phyloP scores from a whole-genome alignment of 2,113 vertebrate genomes.

The Daphoenositta chrysoptera region DNA sequence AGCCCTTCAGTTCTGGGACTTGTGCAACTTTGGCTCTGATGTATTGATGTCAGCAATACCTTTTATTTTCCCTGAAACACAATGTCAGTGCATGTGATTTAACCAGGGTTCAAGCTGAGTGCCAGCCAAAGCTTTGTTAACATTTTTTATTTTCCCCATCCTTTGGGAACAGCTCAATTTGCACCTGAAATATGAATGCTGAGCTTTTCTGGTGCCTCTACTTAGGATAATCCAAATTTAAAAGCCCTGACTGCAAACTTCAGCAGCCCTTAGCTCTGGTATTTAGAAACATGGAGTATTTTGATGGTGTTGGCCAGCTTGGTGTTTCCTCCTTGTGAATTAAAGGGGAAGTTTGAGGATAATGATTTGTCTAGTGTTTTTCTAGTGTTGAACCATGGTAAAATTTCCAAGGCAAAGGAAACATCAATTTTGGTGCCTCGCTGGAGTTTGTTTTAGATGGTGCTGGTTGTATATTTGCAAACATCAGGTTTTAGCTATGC shows the following conservation, averaged over 20 bases:
- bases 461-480: not conserved
- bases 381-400: not conserved
- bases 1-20: not conserved
- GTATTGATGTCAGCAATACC: not conserved
- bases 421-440: not conserved
- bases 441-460: not conserved
- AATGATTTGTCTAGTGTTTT: not conserved
- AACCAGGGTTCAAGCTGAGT: not conserved
- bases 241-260: not conserved
- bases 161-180: not conserved
- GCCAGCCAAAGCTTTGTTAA: not conserved
- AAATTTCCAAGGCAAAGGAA: not conserved
- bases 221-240: not conserved
- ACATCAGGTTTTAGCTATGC: not conserved
- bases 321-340: not conserved
- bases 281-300: not conserved
- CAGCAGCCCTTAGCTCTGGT: not conserved
- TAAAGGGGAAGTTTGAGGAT: not conserved
- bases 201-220: not conserved
- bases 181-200: not conserved
- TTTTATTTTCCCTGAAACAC: not conserved
- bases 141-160: not conserved
- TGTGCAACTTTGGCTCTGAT: not conserved
- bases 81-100: not conserved
- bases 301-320: not conserved